Conservation (phyloP, 2,888 invertebrate species). For the Unio pictorum region DNA sequence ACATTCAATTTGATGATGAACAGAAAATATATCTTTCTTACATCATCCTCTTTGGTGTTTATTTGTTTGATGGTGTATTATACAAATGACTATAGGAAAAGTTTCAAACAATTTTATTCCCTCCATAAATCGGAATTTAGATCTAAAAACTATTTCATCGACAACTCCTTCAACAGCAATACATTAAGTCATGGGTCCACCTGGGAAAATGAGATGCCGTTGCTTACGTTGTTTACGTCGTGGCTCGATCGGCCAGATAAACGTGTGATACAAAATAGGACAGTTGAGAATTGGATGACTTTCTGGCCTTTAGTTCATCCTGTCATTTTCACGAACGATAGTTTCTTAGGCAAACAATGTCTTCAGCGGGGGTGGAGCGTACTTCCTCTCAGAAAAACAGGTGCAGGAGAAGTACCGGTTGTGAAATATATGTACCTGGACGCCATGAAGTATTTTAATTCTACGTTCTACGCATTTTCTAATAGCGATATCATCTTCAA, state of each 20-base stretch:
- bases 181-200: not conserved
- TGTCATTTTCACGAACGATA: constrained; percentile 7
- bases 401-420: constrained; percentile 5
- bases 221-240: constrained; percentile 11
- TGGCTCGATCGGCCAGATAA: constrained; percentile 11
- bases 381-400: constrained; percentile 1
- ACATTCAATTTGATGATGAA: too few species aligned
- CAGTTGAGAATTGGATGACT: not conserved
- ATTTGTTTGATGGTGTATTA: too few species aligned
- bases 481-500: constrained; percentile 14
- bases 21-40: too few species aligned
- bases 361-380: constrained; percentile 4
- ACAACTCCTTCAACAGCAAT: too few species aligned
- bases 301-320: constrained; percentile 5
- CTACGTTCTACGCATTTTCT: constrained; percentile 10
- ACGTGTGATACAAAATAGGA: constrained; percentile 11
- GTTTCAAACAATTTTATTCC: too few species aligned
- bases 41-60: too few species aligned
- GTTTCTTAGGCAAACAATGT: not conserved
- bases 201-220: not conserved
- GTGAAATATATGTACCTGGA: constrained; percentile 11
- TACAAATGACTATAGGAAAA: too few species aligned
- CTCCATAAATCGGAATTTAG: too few species aligned
- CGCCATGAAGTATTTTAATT: constrained; percentile 1
- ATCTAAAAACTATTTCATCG: too few species aligned